A percentile compares a stretch with the other conserved stretches of the same genome.
Evolutionary conservation across 2,113 vertebrate species (phyloP).

Genomic region (Cromileptes altivelis): DNA sequence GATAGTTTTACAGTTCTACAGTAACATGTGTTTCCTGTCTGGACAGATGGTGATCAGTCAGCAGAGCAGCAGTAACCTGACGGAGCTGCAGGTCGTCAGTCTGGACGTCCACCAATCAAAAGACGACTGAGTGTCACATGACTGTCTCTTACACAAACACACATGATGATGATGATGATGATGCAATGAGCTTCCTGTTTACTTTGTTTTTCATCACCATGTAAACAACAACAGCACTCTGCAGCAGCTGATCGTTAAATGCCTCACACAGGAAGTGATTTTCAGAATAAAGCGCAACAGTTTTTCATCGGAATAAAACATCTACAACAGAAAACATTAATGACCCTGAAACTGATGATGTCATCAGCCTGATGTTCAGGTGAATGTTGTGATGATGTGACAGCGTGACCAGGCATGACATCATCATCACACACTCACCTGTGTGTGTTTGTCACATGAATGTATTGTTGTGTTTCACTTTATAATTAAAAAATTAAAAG

Average conservation of each 20-base stretch:
- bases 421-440: too few relatives aligned
- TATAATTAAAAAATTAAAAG: too few relatives aligned
- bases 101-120: conserved; percentile 92
- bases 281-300: background rate
- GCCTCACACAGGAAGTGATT: background rate
- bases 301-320: too few relatives aligned
- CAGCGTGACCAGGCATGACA: too few relatives aligned
- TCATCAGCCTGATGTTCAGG: background rate
- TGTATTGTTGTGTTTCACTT: too few relatives aligned
- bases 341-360: background rate
- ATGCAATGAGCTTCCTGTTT: conserved; percentile 14
- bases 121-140: conserved; percentile 86
- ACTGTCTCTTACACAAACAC: background rate
- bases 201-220: background rate
- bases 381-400: background rate
- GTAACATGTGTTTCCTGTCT: too few relatives aligned
- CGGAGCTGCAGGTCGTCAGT: conserved; percentile 95
- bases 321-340: too few relatives aligned
- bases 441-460: too few relatives aligned
- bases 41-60: conserved; percentile 95
- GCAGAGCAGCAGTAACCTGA: conserved; percentile 91
- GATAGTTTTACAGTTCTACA: too few relatives aligned
- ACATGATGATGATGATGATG: too few relatives aligned
- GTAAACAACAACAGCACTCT: conserved; percentile 1
- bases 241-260: too few relatives aligned